Evolutionary conservation across 2,113 vertebrate genomes (phyloP).

Genomic region (Synchiropus splendidus): DNA sequence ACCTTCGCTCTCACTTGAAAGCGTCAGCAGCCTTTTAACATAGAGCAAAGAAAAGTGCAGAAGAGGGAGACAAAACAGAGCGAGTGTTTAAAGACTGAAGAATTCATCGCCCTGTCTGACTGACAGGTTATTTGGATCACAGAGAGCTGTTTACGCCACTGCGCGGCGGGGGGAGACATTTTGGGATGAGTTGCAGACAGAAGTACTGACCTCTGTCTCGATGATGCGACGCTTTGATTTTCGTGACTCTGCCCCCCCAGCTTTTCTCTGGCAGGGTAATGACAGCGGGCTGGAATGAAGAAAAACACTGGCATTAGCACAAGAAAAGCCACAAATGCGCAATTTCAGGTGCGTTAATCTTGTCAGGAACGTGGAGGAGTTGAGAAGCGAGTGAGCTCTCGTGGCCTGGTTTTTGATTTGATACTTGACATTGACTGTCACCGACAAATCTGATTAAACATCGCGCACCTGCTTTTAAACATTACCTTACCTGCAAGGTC

Average conservation of each 20-base stretch:
- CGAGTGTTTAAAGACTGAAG: constrained; percentile 18
- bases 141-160: constrained; percentile 37
- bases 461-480: too few species aligned
- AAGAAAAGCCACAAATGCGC: background rate
- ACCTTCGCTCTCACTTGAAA: constrained; percentile 9
- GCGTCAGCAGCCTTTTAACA: constrained; percentile 16
- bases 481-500: too few species aligned
- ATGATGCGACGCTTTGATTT: constrained; percentile 71
- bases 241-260: constrained; percentile 53
- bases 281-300: constrained; percentile 61
- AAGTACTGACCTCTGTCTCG: constrained; percentile 71
- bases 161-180: constrained; percentile 1
- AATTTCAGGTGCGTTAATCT: too few species aligned
- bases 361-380: too few species aligned
- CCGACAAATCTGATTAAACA: too few species aligned
- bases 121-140: constrained; percentile 49
- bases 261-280: constrained; percentile 65
- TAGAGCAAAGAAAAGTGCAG: background rate
- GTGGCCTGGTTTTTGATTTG: too few species aligned
- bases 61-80: constrained; percentile 5
- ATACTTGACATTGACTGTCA: too few species aligned
- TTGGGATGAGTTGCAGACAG: constrained; percentile 20
- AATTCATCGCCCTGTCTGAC: constrained; percentile 29
- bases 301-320: constrained; percentile 3
- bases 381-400: too few species aligned